Evolutionary conservation across 2,113 vertebrate species (phyloP), one percentile per base, ranked within the genome.

Genomic region (Serilophus lunatus): DNA sequence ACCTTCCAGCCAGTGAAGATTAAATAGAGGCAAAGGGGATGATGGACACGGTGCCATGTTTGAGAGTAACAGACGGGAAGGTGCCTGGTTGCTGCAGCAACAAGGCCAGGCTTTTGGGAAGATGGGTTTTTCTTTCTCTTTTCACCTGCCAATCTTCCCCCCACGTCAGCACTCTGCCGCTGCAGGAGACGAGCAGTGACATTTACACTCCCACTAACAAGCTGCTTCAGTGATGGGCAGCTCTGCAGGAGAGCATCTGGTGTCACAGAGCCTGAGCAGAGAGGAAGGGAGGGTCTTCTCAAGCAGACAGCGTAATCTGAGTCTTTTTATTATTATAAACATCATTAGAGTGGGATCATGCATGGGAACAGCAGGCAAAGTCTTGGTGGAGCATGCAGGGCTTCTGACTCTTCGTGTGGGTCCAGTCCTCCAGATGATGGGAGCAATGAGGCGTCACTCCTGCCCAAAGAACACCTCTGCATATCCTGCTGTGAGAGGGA

Each of bases 181-280:
- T 70, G 95, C 29, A 0, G 93, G 96, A 98, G 94, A 96, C 3
- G 63, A 97, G 92, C 51, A 26, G 77, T 97, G 96, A 97, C 97
- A 97, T 98, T 98, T 97, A 97, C 91, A 97, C 97, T 97, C 97
- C 97, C 97, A 98, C 98, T 95, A 90, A 94, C 97, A 97, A 97
- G 97, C 97, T 97, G 97, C 86, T 74, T 97, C 12, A 0, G 80
- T 83, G 93, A 95, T 91, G 96, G 96, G 96, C 94, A 93, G 83
- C 92, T 95, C 95, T 65, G 56, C 56, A n/a, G 90, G 83, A 95
- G 93, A 92, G 70, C 95, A 94, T 90, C 95, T 97, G 92, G 91
- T 97, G 95, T 95, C 96, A 97, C 84, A 91, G 75, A 95, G 93
- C 85, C 79, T 2, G 4, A 94, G 83, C 57, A 92, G 71, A 64